These are phyloP conservation scores for Jordanella pulchra DNA, from an alignment of 2,797 vertebrate genomes.

Conservation along the genomic window DNA sequence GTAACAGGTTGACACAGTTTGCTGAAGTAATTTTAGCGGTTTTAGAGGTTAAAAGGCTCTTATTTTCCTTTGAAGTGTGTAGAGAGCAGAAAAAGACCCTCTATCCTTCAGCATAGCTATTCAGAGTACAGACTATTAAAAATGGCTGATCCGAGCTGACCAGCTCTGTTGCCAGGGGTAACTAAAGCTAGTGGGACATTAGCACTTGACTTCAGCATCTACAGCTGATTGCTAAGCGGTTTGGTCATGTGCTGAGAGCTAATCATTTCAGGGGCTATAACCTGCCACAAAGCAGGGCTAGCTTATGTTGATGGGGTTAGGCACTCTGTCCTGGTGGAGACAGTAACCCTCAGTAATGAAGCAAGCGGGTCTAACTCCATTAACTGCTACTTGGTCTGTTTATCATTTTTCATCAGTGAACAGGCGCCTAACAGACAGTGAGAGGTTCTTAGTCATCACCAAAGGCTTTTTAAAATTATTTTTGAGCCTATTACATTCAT, in stretches of 20 bases:
- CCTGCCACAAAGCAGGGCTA: conserved; percentile 48
- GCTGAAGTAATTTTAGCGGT: not conserved
- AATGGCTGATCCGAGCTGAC: conserved; percentile 21
- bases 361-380: conserved; percentile 37
- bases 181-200: conserved; percentile 41
- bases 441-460: conserved; percentile 35
- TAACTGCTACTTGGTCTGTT: conserved; percentile 51
- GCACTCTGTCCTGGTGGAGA: conserved; percentile 33
- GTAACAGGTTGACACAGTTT: conserved; percentile 1
- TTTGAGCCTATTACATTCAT: conserved; percentile 42
- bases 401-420: conserved; percentile 44
- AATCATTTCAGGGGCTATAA: conserved; percentile 53
- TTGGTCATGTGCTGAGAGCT: conserved; percentile 32
- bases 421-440: conserved; percentile 19
- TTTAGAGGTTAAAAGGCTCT: not conserved
- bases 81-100: conserved; percentile 1
- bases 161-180: conserved; percentile 45
- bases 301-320: conserved; percentile 33
- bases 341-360: conserved; percentile 42
- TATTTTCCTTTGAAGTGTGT: not conserved
- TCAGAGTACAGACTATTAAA: conserved; percentile 9
- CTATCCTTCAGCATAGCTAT: conserved; percentile 3
- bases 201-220: conserved; percentile 38
- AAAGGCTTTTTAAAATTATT: conserved; percentile 24
- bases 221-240: conserved; percentile 47